Evolutionary conservation across 2,113 vertebrate genomes (phyloP).

Genomic region (Paraplagusia blochii): DNA sequence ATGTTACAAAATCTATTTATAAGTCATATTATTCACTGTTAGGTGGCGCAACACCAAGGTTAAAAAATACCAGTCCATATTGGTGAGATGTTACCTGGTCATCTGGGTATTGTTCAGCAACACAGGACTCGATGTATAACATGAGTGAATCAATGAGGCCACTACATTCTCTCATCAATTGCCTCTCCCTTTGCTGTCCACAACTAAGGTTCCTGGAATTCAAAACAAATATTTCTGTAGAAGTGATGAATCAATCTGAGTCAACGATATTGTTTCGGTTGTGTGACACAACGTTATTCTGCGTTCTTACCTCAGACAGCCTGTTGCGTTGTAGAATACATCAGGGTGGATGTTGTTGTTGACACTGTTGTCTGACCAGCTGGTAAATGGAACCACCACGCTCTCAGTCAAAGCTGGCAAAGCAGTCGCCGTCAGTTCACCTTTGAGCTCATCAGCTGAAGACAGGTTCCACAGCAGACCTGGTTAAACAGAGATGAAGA

Average conservation of each 20-base stretch:
- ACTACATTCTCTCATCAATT: conserved; percentile 80
- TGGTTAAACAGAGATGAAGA: conserved; percentile 26
- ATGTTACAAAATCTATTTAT: no score
- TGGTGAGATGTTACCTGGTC: conserved; percentile 79
- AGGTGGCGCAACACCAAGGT: no score
- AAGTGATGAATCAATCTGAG: no score
- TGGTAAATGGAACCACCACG: conserved; percentile 84
- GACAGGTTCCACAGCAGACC: conserved; percentile 96
- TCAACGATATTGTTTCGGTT: background rate
- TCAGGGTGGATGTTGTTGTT: conserved; percentile 80
- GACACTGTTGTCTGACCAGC: conserved; percentile 72
- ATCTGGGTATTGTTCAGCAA: conserved; percentile 79
- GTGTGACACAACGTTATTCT: background rate
- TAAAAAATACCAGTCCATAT: no score
- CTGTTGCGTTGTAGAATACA: conserved; percentile 88
- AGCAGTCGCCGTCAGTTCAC: conserved; percentile 80
- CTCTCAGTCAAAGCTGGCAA: conserved; percentile 83
- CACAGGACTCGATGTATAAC: conserved; percentile 81
- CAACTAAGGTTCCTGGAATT: conserved; percentile 86
- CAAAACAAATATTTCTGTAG: no score
- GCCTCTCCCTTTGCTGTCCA: conserved; percentile 67
- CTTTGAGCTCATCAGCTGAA: conserved; percentile 82
- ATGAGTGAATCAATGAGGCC: conserved; percentile 86
- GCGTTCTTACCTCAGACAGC: conserved; percentile 84
- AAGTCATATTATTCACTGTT: no score